A percentile compares a stretch with the other conserved stretches of the same genome.
These are phyloP conservation scores for Drosophila gunungcola DNA, from an alignment of 1,140 invertebrate genomes.

Conservation along the genomic window DNA sequence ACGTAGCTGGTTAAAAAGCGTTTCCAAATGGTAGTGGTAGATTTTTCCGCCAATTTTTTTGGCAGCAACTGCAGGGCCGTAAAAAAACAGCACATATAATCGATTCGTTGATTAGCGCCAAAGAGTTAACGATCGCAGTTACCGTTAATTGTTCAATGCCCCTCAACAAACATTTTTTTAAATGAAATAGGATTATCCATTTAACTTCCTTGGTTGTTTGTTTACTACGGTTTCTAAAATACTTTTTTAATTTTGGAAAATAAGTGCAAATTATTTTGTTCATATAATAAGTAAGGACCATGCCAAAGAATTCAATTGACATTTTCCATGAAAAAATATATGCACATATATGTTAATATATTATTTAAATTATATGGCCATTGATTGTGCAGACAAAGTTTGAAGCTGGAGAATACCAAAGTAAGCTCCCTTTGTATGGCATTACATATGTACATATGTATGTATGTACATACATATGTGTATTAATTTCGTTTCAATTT, in stretches of 20 bases:
- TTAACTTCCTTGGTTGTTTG: background rate
- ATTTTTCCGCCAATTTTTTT: conserved; percentile 14
- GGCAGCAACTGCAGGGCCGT: conserved; percentile 15
- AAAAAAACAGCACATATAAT: background rate
- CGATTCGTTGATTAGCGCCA: conserved; percentile 1
- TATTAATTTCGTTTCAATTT: background rate
- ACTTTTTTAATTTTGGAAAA: no score
- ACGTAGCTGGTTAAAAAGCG: conserved; percentile 12
- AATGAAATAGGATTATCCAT: background rate
- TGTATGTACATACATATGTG: background rate
- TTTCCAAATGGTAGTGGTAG: conserved; percentile 20
- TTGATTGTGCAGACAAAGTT: no score
- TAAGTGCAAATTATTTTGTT: no score
- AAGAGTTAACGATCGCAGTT: conserved; percentile 4
- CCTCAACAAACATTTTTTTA: background rate
- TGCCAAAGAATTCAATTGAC: no score
- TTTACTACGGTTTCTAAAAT: no score
- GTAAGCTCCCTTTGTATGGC: background rate
- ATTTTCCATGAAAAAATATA: no score
- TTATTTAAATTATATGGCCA: no score
- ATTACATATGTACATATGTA: no score
- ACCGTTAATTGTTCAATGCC: background rate
- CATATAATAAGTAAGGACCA: no score
- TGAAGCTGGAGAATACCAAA: no score
- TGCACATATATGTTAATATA: no score